Evolutionary conservation across 2,797 vertebrate genomes (phyloP).

Genomic region (Falco rusticolus): DNA sequence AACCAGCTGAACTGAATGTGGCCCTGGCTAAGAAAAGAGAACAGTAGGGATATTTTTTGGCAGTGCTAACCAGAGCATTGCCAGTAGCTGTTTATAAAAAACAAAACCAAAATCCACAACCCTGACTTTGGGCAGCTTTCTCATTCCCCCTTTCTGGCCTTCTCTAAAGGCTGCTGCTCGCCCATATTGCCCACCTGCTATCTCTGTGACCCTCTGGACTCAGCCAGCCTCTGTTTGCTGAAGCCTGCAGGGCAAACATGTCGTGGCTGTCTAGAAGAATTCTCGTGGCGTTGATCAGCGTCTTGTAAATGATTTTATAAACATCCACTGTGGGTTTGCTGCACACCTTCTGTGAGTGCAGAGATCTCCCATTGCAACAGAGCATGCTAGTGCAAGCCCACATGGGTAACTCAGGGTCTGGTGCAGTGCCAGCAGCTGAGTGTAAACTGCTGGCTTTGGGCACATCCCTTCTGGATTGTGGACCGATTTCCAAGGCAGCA

Average conservation of each 20-base stretch:
- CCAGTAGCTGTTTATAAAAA: background rate
- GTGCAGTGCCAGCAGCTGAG: background rate
- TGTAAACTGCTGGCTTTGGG: background rate
- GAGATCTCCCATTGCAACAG: background rate
- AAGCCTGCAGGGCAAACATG: background rate
- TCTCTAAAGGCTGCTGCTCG: background rate
- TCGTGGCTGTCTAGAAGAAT: background rate
- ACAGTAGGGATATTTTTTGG: background rate
- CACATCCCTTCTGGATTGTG: fast-evolving
- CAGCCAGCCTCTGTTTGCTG: background rate
- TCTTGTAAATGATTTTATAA: background rate
- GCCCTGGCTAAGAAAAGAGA: background rate
- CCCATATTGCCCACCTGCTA: background rate
- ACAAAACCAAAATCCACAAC: background rate
- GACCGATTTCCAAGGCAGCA: slow-evolving; percentile 10
- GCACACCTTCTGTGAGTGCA: fast-evolving
- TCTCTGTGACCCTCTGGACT: background rate
- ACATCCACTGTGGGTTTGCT: background rate
- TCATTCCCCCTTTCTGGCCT: background rate
- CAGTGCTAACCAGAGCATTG: background rate
- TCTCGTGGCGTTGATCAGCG: background rate
- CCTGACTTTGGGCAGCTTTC: background rate
- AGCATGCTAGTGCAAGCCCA: too few relatives aligned
- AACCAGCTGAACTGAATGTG: background rate
- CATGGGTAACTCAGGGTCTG: fast-evolving